A percentile compares a stretch with the other conserved stretches of the same genome.
Evolutionary conservation across 2,113 vertebrate genomes (phyloP).

Genomic region (Diphyllodes magnificus): DNA sequence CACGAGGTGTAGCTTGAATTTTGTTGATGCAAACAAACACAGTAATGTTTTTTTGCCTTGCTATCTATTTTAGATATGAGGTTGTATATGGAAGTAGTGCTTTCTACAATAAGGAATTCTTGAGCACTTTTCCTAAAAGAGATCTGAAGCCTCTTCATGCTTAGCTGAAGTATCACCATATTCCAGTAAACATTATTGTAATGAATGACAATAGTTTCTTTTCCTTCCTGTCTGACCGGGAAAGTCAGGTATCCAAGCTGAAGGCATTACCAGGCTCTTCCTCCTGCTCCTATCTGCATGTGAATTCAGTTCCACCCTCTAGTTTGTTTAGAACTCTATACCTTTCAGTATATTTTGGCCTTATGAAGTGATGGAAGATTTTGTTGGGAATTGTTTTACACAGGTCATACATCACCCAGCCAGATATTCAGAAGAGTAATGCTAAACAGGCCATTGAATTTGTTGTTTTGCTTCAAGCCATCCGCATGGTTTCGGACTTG

Average conservation of each 20-base stretch:
- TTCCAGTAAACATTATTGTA: not conserved
- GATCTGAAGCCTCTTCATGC: not conserved
- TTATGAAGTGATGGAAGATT: not conserved
- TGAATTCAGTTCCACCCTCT: not conserved
- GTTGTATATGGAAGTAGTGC: not conserved
- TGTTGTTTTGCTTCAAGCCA: not conserved
- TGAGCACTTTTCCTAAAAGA: not conserved
- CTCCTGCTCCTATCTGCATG: not conserved
- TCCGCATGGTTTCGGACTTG: not conserved
- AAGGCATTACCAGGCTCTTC: not conserved
- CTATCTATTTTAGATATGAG: not conserved
- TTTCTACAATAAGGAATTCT: not conserved
- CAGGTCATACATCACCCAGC: fast-evolving
- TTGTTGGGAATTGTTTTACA: not conserved
- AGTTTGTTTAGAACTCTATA: not conserved
- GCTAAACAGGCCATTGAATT: not conserved
- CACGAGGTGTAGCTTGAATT: not conserved
- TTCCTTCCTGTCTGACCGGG: not conserved
- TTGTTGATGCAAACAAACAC: not conserved
- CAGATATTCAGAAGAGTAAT: not conserved
- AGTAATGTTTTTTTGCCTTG: not conserved
- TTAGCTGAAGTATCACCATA: not conserved
- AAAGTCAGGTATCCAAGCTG: not conserved
- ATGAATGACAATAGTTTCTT: not conserved
- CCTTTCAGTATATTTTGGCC: not conserved